Conservation (phyloP, 2,888 invertebrate species). For the Tenthredo livida region DNA sequence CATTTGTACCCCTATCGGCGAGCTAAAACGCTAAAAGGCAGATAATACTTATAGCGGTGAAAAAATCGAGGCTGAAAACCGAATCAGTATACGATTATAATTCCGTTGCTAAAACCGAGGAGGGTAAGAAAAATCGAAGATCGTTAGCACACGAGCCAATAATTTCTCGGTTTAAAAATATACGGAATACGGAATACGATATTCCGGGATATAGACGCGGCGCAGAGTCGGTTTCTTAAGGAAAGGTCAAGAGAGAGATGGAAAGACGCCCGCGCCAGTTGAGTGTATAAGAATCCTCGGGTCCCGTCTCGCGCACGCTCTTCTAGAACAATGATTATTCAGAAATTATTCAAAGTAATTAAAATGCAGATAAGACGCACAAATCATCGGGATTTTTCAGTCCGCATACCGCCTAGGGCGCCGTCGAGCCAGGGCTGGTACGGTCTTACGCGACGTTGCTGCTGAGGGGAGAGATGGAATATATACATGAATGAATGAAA, state of each 20-base stretch:
- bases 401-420: conserved; percentile 57
- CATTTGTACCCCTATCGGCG: conserved; percentile 39
- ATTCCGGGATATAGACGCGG: neutral
- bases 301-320: neutral
- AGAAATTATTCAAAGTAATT: conserved; percentile 76
- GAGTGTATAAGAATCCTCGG: conserved; percentile 10
- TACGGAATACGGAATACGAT: conserved; percentile 1
- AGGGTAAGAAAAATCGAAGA: neutral
- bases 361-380: conserved; percentile 77
- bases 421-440: conserved; percentile 22
- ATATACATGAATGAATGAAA: conserved; percentile 73
- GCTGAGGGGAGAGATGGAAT: conserved; percentile 52
- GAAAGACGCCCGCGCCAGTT: neutral
- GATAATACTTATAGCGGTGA: neutral
- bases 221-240: neutral
- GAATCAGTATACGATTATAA: neutral
- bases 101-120: neutral
- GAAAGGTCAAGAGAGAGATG: neutral
- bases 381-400: conserved; percentile 76
- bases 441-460: conserved; percentile 26
- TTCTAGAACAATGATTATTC: conserved; percentile 68
- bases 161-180: conserved; percentile 5
- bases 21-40: conserved; percentile 24
- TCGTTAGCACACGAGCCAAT: conserved; percentile 14
- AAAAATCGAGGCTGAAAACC: neutral